Evolutionary conservation across 2,888 invertebrate genomes (phyloP).

Genomic region (Agriopis aurantiaria): DNA sequence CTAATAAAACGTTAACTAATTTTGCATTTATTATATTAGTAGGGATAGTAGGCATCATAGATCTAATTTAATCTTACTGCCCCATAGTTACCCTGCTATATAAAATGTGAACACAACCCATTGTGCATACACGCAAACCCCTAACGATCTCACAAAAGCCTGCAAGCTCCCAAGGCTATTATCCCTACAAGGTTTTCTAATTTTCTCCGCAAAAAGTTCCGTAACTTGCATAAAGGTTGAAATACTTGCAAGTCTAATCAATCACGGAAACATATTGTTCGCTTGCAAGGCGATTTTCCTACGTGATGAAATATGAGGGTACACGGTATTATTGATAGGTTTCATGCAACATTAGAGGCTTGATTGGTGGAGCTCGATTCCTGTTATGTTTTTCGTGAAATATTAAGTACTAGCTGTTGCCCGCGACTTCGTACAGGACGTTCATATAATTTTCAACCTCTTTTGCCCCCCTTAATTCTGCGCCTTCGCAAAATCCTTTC

Average conservation of each 20-base stretch:
- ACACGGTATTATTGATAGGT: constrained; percentile 66
- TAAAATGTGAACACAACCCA: constrained; percentile 6
- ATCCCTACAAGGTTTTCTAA: constrained; percentile 45
- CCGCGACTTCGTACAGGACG: too few species aligned
- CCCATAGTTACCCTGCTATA: neutral
- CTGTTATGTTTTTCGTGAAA: constrained; percentile 39
- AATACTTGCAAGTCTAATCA: constrained; percentile 61
- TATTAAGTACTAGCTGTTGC: constrained; percentile 22
- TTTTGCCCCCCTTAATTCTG: too few species aligned
- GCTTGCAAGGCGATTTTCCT: constrained; percentile 64
- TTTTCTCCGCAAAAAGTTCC: constrained; percentile 40
- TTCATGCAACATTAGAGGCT: constrained; percentile 70
- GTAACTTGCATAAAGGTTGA: constrained; percentile 49
- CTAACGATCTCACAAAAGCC: constrained; percentile 32
- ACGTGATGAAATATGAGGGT: constrained; percentile 66
- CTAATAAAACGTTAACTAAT: too few species aligned
- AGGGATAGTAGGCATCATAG: too few species aligned
- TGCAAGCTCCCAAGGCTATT: constrained; percentile 28
- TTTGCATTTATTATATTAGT: too few species aligned
- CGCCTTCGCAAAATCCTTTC: too few species aligned
- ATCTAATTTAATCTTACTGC: neutral
- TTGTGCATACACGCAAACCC: constrained; percentile 38
- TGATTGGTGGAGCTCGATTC: constrained; percentile 56
- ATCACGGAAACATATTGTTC: constrained; percentile 72
- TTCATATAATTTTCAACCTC: too few species aligned